Conservation (phyloP, 2,888 invertebrate genomes). For the Aspidiotus destructor region DNA sequence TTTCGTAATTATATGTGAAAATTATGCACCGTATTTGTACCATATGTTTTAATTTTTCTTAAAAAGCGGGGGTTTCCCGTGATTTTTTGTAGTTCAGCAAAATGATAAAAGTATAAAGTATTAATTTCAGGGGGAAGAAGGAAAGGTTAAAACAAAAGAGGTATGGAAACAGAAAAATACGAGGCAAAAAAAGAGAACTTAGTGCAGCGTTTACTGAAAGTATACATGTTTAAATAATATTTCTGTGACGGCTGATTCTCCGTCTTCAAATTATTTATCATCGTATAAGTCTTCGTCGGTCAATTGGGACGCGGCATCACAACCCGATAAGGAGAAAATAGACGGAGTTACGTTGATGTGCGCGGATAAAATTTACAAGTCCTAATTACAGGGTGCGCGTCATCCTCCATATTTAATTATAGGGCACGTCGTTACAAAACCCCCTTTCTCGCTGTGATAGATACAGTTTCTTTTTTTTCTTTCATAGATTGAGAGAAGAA, state of each 20-base stretch:
- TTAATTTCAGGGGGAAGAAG: no score
- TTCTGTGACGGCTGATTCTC: slow-evolving; percentile 30
- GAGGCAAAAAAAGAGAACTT: slow-evolving; percentile 12
- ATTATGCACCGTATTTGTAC: no score
- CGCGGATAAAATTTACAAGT: slow-evolving; percentile 34
- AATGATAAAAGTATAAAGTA: no score
- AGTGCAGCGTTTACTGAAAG: neutral
- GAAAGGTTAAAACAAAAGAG: neutral
- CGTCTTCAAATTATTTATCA: slow-evolving; percentile 31
- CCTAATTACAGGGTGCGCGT: slow-evolving; percentile 33
- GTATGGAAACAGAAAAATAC: slow-evolving; percentile 10
- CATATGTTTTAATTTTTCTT: no score
- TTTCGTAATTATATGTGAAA: no score
- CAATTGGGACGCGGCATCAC: slow-evolving; percentile 12
- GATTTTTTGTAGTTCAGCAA: no score
- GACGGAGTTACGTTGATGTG: slow-evolving; percentile 27
- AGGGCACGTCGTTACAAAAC: slow-evolving; percentile 32
- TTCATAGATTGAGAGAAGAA: no score
- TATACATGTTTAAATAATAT: slow-evolving; percentile 17
- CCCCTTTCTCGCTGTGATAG: slow-evolving; percentile 23
- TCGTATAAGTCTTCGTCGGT: neutral
- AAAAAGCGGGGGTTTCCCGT: no score
- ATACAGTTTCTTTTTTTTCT: slow-evolving; percentile 21
- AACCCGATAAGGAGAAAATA: slow-evolving; percentile 17
- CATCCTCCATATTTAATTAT: slow-evolving; percentile 34